Evolutionary conservation across 2,888 invertebrate species (phyloP), one percentile per base, ranked within the genome.

Genomic region (Entomobrya proxima): DNA sequence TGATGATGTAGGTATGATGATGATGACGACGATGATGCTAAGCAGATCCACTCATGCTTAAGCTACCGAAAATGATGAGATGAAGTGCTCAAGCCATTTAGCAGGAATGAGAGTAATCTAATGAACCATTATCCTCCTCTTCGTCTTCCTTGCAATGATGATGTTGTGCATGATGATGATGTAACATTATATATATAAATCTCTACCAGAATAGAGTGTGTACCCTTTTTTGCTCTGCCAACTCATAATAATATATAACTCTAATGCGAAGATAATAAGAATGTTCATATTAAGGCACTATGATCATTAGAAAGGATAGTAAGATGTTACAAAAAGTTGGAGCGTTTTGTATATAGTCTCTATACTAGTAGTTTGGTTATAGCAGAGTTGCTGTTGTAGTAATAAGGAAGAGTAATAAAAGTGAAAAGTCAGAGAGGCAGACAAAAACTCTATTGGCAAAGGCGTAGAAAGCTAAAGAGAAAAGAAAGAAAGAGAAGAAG

Each of bases 21-120:
- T 72, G 72, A 58, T 77, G 61, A 3, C n/a, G n/a, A 55, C 11
- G 32, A 72, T 72, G 75, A 75, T 50, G 55, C 37, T 75, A 35
- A 52, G 72, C 55, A 61, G 40, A 47, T 77, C 72, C 50, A 61
- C 72, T 87, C 79, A 75, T 81, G 77, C 80, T 75, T 67, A 84
- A 84, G 67, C 87, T 87, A 84, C 87, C 86, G 81, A 79, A 86
- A 88, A 86, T 87, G 87, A 86, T 84, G 86, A 88, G 85, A 85
- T 86, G 85, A 88, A 88, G 88, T 88, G 88, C 84, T 86, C 81
- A 79, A 84, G 84, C 85, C 86, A 85, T 88, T 88, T 86, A 76
- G 86, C 84, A 84, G 82, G 87, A 89, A 89, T 89, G 89, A 89
- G 86, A 86, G 88, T 85, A 88, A 89, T 89, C 86, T 89, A 89